Conservation (phyloP, 2,797 vertebrate genomes). For the Naso thynnoides region DNA sequence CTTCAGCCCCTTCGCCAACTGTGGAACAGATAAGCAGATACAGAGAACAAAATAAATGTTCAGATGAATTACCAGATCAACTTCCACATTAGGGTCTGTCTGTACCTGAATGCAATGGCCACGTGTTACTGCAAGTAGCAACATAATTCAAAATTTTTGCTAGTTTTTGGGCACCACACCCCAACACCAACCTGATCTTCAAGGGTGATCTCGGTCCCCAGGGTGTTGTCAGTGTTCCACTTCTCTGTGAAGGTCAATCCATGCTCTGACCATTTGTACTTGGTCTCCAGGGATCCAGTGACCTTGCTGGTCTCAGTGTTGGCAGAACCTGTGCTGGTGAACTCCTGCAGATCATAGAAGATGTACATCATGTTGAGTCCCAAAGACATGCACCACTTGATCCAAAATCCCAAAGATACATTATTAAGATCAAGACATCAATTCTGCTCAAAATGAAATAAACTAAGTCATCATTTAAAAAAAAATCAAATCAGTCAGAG, state of each 20-base stretch:
- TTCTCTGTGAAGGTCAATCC: slow-evolving; percentile 96
- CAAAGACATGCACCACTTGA: no score
- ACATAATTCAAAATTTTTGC: not conserved
- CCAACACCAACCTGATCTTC: slow-evolving; percentile 87
- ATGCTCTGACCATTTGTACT: slow-evolving; percentile 95
- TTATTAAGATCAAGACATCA: no score
- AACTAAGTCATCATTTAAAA: no score
- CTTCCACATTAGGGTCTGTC: not conserved
- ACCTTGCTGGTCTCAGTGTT: slow-evolving; percentile 98
- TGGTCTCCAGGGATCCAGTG: slow-evolving; percentile 95
- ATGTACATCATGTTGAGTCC: no score
- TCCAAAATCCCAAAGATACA: no score
- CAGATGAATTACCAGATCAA: not conserved
- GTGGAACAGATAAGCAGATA: slow-evolving; percentile 19
- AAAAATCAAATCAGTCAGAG: not conserved
- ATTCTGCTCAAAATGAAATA: not conserved
- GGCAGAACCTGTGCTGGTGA: slow-evolving; percentile 95
- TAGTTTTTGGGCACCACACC: not conserved
- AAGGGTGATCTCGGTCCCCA: slow-evolving; percentile 94
- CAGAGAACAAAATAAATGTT: not conserved
- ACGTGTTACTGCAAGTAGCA: not conserved
- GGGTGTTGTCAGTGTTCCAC: slow-evolving; percentile 97
- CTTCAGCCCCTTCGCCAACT: slow-evolving; percentile 94
- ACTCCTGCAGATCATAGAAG: slow-evolving; percentile 86
- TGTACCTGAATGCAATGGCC: not conserved